A percentile compares a stretch with the other conserved stretches of the same genome.
Conservation (phyloP, 2,888 invertebrate genomes). For the Cryptocheilus praepositus region DNA sequence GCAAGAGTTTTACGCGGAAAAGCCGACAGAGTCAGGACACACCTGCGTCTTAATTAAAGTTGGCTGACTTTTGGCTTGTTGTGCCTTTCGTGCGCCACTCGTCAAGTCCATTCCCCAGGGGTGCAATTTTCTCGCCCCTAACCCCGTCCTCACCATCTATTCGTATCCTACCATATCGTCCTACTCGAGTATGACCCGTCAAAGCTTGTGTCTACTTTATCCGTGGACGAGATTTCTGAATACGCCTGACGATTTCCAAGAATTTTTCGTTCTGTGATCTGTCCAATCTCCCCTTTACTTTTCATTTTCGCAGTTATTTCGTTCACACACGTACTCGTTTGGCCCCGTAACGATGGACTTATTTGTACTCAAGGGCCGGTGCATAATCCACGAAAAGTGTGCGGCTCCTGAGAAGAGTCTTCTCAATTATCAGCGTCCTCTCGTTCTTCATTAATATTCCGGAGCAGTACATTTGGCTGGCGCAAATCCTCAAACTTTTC, state of each 20-base stretch:
- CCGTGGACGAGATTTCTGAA: constrained; percentile 36
- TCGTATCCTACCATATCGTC: not conserved
- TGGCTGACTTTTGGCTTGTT: constrained; percentile 60
- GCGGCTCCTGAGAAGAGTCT: constrained; percentile 8
- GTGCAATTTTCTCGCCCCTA: constrained; percentile 61
- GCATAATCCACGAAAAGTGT: constrained; percentile 1
- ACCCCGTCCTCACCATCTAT: constrained; percentile 26
- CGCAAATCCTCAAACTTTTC: not conserved
- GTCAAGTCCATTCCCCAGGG: constrained; percentile 60
- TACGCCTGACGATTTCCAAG: constrained; percentile 11
- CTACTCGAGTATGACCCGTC: too few species aligned
- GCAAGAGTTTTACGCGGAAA: too few species aligned
- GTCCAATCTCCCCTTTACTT: constrained; percentile 9
- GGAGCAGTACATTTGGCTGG: not conserved
- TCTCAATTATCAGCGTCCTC: constrained; percentile 22
- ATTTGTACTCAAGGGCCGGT: constrained; percentile 36
- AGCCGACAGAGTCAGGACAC: constrained; percentile 26
- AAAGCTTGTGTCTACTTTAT: not conserved
- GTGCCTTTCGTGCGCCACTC: constrained; percentile 54
- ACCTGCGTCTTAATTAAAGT: constrained; percentile 70
- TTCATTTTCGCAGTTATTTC: constrained; percentile 21
- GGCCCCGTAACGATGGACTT: constrained; percentile 33
- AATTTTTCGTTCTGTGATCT: constrained; percentile 16
- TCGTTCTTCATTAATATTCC: constrained; percentile 20
- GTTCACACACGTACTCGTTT: not conserved